Evolutionary conservation across 2,797 vertebrate genomes (phyloP).

Genomic region (Gephyroberyx darwinii): DNA sequence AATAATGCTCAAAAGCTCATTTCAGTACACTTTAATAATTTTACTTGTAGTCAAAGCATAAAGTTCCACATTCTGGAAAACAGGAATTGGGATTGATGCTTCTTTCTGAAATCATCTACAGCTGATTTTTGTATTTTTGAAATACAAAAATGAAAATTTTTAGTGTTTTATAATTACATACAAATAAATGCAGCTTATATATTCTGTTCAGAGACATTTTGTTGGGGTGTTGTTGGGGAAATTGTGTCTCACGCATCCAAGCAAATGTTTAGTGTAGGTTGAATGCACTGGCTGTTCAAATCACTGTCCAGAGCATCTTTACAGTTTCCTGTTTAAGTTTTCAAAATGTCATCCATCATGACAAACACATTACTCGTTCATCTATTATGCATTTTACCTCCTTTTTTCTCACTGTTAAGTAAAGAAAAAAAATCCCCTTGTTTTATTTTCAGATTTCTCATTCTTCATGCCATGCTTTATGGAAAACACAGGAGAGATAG

Average conservation of each 20-base stretch:
- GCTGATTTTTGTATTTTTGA: no score
- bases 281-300: constrained; percentile 55
- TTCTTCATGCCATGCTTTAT: constrained; percentile 87
- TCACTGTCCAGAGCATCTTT: constrained; percentile 58
- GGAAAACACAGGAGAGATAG: constrained; percentile 90
- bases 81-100: not conserved
- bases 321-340: constrained; percentile 73
- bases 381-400: constrained; percentile 91
- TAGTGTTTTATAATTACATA: constrained; percentile 8
- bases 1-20: not conserved
- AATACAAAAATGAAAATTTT: not conserved
- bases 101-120: not conserved
- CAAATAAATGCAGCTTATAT: constrained; percentile 1
- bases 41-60: not conserved
- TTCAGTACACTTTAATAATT: not conserved
- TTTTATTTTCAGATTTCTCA: constrained; percentile 91
- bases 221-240: constrained; percentile 13
- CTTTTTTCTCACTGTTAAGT: constrained; percentile 67
- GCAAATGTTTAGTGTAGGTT: constrained; percentile 41
- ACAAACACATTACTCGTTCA: constrained; percentile 89
- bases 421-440: constrained; percentile 63
- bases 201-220: constrained; percentile 22
- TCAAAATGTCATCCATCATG: constrained; percentile 73
- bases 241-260: constrained; percentile 7
- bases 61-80: not conserved